Evolutionary conservation across 2,888 invertebrate genomes (phyloP).

Genomic region (Drosophila paranaensis): DNA sequence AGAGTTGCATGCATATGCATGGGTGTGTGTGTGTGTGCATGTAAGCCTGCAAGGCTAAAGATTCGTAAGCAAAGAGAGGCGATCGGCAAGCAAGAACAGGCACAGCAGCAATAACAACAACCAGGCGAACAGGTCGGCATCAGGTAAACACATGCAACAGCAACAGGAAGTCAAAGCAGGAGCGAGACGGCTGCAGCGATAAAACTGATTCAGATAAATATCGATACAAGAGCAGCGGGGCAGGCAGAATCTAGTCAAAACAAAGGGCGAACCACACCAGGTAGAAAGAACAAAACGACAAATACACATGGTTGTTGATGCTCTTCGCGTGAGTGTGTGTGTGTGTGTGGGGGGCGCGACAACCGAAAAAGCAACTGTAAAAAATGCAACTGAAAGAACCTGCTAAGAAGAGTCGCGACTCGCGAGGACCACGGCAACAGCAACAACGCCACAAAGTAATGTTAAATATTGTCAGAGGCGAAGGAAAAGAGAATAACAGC

Average conservation of each 20-base stretch:
- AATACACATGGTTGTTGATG: slow-evolving; percentile 13
- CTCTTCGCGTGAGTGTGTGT: background rate
- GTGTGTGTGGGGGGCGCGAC: slow-evolving; percentile 51
- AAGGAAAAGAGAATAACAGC: slow-evolving; percentile 62
- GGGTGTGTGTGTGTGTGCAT: background rate
- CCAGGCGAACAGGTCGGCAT: slow-evolving; percentile 65
- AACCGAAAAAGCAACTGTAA: slow-evolving; percentile 58
- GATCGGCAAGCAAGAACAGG: slow-evolving; percentile 60
- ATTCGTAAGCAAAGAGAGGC: slow-evolving; percentile 60
- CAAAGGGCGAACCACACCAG: slow-evolving; percentile 50
- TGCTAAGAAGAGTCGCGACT: slow-evolving; percentile 35
- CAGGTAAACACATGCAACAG: slow-evolving; percentile 54
- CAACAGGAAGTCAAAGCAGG: slow-evolving; percentile 57
- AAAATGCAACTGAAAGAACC: slow-evolving; percentile 67
- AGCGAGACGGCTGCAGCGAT: slow-evolving; percentile 42
- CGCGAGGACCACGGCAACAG: slow-evolving; percentile 10
- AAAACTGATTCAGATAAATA: slow-evolving; percentile 63
- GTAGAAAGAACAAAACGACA: slow-evolving; percentile 39
- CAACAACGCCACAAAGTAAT: slow-evolving; percentile 58
- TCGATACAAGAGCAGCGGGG: slow-evolving; percentile 57
- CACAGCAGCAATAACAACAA: slow-evolving; percentile 49
- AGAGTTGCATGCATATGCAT: slow-evolving; percentile 12
- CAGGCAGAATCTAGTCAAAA: slow-evolving; percentile 52
- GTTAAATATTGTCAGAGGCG: slow-evolving; percentile 62
- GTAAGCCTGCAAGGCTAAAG: slow-evolving; percentile 51